Base-by-base conservation (phyloP, 2,797 vertebrate genomes). In the Arrhamphus sclerolepis region DNA sequence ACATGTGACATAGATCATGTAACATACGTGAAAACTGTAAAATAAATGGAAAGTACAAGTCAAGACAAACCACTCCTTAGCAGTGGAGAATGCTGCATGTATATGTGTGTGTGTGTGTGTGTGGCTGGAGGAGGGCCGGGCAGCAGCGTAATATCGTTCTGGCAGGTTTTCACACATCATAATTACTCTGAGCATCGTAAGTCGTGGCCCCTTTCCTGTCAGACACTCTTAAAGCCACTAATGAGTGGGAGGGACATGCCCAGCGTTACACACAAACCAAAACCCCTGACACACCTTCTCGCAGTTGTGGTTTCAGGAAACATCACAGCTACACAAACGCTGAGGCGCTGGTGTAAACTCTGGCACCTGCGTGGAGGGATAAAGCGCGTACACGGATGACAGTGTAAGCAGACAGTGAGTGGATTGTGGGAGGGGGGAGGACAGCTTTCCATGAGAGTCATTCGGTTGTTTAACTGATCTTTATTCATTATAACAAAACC, bases 371-470 rank as follows among this genome's bases (percentile, higher is more conserved):
- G 17, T 11, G 43, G 17, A 38, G 14, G 54, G 41, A 54, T 8
- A 38, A 26, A 46, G 38, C 41, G 19, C 52, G 52, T 2, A 17
- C 41, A 39, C 31, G 42, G 46, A 71, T 28, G 40, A 72, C 62
- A 51, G n/a, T n/a, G n/a, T n/a, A 34, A 54, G 29, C 38, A 61
- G 17, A 49, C 77, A 74, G 70, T 53, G 38, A 46, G 43, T n/a
- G 29, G 42, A 34, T 43, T 44, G 75, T 72, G 55, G 78, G 62
- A 72, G 57, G 57, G 81, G 83, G 83, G 86, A 82, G 82, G 77
- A 80, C 72, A 83, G 52, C 47, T 77, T 86, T 84, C 75, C 77
- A 67, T 2, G 21, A 73, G 72, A 44, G 62, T 46, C 41, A 73
- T 74, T 24, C 42, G 40, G 34, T 66, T 46, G 24, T 72, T 74